Base-by-base conservation (phyloP, 2,113 vertebrate species). In the Cygnus buccinator region DNA sequence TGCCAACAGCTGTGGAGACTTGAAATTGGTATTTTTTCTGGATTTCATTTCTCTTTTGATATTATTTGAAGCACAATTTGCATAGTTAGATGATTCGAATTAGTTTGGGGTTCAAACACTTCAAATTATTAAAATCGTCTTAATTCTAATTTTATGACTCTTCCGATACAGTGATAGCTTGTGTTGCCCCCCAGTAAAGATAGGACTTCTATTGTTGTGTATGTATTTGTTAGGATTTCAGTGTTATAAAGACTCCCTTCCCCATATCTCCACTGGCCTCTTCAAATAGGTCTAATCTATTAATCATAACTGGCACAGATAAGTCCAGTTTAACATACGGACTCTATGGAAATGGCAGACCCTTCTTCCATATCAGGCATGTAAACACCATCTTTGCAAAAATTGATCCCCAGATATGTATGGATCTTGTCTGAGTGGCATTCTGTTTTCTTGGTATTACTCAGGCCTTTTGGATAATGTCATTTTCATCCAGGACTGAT, bases 1-100 rank as follows among this genome's bases (percentile, higher is more conserved):
- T 95, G 99, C 99, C 22, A 98, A 98, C 86, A 98, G 98, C 93
- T 97, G 82, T 76, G 99, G 99, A 90, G 98, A 99, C 94, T 96
- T 99, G 85, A 99, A 99, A 90, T 96, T 98, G 99, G 99, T 99
- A 95, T 96, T 98, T 95, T 86, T 87, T 48, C 52, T 87, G 35
- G 6, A 39, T 95, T 96, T 92, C 26, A 25, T 43, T 75, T 89
- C 1, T 48, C 41, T 70, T 95, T 70, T 80, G 54, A 8, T 75
- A 4, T 75, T 50, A 54, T 33, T 17, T 25, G 25, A 79, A 78
- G 28, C 50, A 39, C 7, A 31, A 25, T 25, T 63, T 68, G 9
- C 59, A 15, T 33, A 77, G 14, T 23, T 33, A 52, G 20, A 44
- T 68, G 7, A 65, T 92, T 95, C 48, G 68, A 33, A 71, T 58